Conservation (phyloP, 2,113 vertebrate species). For the Nematolebias whitei region DNA sequence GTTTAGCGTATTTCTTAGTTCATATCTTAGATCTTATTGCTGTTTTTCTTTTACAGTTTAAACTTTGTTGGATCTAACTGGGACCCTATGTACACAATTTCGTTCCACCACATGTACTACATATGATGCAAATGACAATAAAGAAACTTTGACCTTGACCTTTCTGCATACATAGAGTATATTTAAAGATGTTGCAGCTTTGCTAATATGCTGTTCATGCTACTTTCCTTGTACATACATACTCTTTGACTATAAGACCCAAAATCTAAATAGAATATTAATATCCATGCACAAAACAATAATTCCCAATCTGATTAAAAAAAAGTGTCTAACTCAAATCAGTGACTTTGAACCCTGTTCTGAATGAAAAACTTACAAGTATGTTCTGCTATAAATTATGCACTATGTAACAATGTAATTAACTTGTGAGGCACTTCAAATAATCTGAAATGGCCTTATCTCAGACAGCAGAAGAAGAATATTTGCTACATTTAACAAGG, state of each 20-base stretch:
- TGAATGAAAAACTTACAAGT: background rate
- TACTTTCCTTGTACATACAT: background rate
- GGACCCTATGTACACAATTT: no score
- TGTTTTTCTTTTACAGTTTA: no score
- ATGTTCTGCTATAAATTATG: conserved; percentile 8
- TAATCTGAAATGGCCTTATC: conserved; percentile 21
- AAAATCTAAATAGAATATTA: background rate
- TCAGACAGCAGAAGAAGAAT: conserved; percentile 8
- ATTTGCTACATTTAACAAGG: conserved; percentile 31
- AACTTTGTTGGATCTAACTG: no score
- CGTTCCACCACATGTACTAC: no score
- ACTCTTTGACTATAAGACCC: background rate
- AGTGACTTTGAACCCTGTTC: background rate
- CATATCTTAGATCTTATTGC: no score
- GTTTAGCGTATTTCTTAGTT: no score
- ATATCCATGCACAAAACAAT: background rate
- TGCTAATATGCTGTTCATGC: background rate
- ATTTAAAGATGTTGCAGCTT: background rate
- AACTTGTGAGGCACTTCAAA: conserved; percentile 20
- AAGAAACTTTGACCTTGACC: no score
- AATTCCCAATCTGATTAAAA: background rate
- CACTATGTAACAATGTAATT: conserved; percentile 32
- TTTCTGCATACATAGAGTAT: no score
- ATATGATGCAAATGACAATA: no score
- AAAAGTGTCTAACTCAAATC: background rate